Conservation (phyloP, 2,113 vertebrate species). For the Laterallus jamaicensis region DNA sequence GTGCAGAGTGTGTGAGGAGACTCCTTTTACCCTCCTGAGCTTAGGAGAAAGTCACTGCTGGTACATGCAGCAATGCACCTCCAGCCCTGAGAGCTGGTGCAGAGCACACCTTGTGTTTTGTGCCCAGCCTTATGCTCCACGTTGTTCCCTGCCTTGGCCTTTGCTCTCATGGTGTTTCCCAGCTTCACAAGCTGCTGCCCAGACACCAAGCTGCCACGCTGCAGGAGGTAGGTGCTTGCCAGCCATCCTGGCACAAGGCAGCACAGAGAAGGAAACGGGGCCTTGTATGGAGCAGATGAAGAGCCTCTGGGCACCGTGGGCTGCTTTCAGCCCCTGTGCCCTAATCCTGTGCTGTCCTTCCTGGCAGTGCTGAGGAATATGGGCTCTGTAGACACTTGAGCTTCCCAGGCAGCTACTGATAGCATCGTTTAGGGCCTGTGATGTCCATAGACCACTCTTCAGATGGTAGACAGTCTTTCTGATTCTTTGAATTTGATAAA, state of each 20-base stretch:
- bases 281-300: rapidly evolving
- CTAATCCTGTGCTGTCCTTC: background rate
- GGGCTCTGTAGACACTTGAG: rapidly evolving
- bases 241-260: background rate
- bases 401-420: background rate
- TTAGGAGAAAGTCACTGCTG: background rate
- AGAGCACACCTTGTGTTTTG: too few species aligned
- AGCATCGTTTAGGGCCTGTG: rapidly evolving
- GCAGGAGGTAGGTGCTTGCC: background rate
- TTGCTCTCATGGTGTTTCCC: background rate
- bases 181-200: background rate
- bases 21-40: background rate
- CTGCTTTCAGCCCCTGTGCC: background rate
- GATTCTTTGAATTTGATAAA: background rate
- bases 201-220: rapidly evolving
- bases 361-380: background rate
- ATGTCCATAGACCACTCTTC: background rate
- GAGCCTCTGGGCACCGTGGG: rapidly evolving
- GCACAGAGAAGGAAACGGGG: background rate
- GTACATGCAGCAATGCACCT: rapidly evolving
- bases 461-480: background rate
- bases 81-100: background rate
- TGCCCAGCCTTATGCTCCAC: rapidly evolving
- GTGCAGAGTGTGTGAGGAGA: background rate
- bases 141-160: background rate